Base-by-base conservation (phyloP, 30 jellyfish, hydroid and myxozoan species). In the Cassiopea andromeda region DNA sequence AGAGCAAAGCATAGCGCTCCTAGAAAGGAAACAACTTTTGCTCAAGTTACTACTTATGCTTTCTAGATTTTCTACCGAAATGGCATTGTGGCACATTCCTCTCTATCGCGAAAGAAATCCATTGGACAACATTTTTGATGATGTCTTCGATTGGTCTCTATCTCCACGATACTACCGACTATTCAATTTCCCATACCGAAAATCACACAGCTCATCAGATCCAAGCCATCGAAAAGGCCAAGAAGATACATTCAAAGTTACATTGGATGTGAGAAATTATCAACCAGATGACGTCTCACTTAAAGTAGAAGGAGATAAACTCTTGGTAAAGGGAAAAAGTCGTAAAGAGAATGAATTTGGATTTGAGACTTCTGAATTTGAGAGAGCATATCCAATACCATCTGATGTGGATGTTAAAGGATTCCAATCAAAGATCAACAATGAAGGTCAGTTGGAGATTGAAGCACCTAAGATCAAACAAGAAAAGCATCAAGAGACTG, bases 321-420 rank as follows among this genome's bases (percentile, higher is more conserved):
- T 90, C 18, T 49, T 45, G 46, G 93, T 92, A 7, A 54, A 79
- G 3, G 98, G 98, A 7, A 92, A 87, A 76, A 97, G 81, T 87
- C 93, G 70, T 75, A 66, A 79, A 43, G 85, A 92, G 68, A 72
- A 54, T 3, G 98, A 92, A 8, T 59, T 69, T 80, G 98, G 98
- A 78, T 27, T 27, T 27, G 38, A 27, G 38, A 27, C 38, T 27
- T 27, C 38, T 27, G 38, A 27, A 27, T 27, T 27, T 27, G 38
- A 27, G 38, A 27, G 38, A 27, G 38, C 38, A 27, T 27, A 27
- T 27, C 38, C 38, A 27, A 27, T 27, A 27, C 38, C 38, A 27
- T 27, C 38, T 27, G 38, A 27, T 27, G 38, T 27, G 38, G 38
- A 27, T 27, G 38, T 27, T 27, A 27, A 27, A 27, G 38, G 38